Percentiles rank a stretch among this genome's conserved stretches.
Conservation (phyloP, 2,797 vertebrate genomes). For the Ctenochaetus hawaiiensis region DNA sequence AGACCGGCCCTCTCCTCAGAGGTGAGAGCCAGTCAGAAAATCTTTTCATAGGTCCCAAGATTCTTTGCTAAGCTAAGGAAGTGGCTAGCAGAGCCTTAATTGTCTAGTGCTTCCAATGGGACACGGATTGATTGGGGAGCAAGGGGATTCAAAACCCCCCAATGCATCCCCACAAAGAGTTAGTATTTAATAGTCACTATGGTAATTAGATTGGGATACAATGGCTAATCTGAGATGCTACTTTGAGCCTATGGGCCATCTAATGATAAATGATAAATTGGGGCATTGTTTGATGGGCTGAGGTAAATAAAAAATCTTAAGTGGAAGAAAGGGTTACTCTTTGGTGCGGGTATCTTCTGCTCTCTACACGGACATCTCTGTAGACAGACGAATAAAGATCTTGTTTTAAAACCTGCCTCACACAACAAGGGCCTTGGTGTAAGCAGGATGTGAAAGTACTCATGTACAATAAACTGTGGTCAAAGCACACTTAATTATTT, state of each 20-base stretch:
- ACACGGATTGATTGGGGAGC: slow-evolving; percentile 38
- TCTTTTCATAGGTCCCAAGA: slow-evolving; percentile 48
- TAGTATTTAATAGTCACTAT: slow-evolving; percentile 23
- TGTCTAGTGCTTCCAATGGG: slow-evolving; percentile 67
- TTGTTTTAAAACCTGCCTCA: slow-evolving; percentile 36
- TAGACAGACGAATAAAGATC: slow-evolving; percentile 22
- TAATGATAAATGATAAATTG: slow-evolving; percentile 10
- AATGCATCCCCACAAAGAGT: slow-evolving; percentile 33
- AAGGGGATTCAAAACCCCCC: slow-evolving; percentile 57
- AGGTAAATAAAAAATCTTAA: slow-evolving; percentile 33
- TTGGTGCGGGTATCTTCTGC: slow-evolving; percentile 71
- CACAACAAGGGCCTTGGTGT: slow-evolving; percentile 12
- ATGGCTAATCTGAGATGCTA: slow-evolving; percentile 50
- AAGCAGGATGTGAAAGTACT: slow-evolving; percentile 27
- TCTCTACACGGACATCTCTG: slow-evolving; percentile 41
- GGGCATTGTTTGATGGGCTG: slow-evolving; percentile 27
- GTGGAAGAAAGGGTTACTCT: slow-evolving; percentile 60
- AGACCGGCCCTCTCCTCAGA: slow-evolving; percentile 61
- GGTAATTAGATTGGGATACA: slow-evolving; percentile 29
- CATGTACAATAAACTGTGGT: slow-evolving; percentile 21
- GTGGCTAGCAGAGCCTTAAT: slow-evolving; percentile 50
- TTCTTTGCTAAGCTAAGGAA: slow-evolving; percentile 54
- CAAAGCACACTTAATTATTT: slow-evolving; percentile 30
- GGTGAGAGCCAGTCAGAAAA: slow-evolving; percentile 48
- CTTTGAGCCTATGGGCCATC: slow-evolving; percentile 25